Base-by-base conservation (phyloP, 2,888 invertebrate species). In the Pterostichus madidus region DNA sequence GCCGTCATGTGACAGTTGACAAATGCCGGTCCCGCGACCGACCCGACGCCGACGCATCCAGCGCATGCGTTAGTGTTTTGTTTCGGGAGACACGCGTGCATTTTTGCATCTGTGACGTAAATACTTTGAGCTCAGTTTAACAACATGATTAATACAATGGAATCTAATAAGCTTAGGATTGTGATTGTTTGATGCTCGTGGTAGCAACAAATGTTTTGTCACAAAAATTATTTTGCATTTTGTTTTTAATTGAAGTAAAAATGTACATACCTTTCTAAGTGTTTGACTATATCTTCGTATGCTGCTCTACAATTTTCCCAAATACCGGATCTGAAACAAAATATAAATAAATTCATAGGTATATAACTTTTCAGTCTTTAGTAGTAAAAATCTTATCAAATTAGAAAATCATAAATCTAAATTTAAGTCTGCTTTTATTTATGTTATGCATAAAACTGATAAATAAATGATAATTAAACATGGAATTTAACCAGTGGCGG, bases 261-360 rank as follows among this genome's bases (percentile, higher is more conserved):
- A 3, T 35, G 35, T 11, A 90, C 95, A 92, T 94, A 96, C 95
- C 97, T 96, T 93, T 97, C 97, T 90, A 97, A 94, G 91, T 97
- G 97, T 92, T 97, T 97, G 87, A 97, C 97, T 91, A 97, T 97
- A 91, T 97, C 97, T 92, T 97, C 97, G 91, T 97, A 97, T 87
- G 97, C 97, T 86, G 97, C 97, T 91, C 97, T 94, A 92, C 97
- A 97, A 92, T 97, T 97, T 92, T 97, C 97, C 97, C 97, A 97
- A 90, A 97, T 96, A 88, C 96, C 96, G 89, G 96, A 95, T 90
- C 94, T 94, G 92, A 86, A 90, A 92, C 91, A 91, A 86, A 85
- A 86, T 85, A 85, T 76, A 84, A 78, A 84, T 84, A 61, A 61
- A 79, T 49, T 76, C 5, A 39, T 39, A 39, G 3, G 3, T 39